Conservation (phyloP, 37 sponge, comb jelly and placozoan genomes). For the Ephydatia muelleri region DNA sequence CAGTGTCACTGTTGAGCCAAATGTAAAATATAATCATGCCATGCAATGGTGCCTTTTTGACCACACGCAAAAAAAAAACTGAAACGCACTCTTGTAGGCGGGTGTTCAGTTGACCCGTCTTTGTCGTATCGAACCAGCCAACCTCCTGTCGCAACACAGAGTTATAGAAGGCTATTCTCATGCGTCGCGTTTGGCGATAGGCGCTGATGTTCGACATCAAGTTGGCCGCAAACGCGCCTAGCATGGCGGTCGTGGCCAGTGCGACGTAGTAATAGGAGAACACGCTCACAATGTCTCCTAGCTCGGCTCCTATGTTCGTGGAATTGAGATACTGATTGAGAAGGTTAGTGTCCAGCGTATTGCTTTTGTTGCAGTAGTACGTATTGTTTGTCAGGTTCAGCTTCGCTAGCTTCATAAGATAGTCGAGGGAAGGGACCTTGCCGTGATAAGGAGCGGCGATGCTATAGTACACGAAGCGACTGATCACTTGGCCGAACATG, state of each 20-base stretch:
- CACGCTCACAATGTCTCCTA: neutral
- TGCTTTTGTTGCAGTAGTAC: neutral
- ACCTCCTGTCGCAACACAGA: constrained; percentile 88
- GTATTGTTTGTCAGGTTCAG: too few relatives aligned
- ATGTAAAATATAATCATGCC: too few relatives aligned
- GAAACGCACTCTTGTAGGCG: constrained; percentile 78
- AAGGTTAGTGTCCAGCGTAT: neutral
- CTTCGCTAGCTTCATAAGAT: too few relatives aligned
- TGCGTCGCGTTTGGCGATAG: constrained; percentile 64
- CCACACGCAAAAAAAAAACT: too few relatives aligned
- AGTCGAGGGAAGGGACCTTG: too few relatives aligned
- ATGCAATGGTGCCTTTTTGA: too few relatives aligned
- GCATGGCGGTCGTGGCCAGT: constrained; percentile 26
- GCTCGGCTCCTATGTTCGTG: neutral
- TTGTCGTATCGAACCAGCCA: constrained; percentile 90
- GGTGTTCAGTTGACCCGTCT: constrained; percentile 72
- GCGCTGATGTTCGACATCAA: constrained; percentile 57
- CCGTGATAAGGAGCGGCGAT: neutral
- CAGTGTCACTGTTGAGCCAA: constrained; percentile 78
- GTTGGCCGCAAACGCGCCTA: constrained; percentile 31
- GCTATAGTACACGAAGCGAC: constrained; percentile 54
- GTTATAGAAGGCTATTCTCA: constrained; percentile 77
- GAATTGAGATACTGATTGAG: neutral
- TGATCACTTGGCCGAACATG: constrained; percentile 77
- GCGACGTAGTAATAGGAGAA: constrained; percentile 49